Conservation (phyloP, 2,797 vertebrate genomes). For the Oreonectes daqikongensis region DNA sequence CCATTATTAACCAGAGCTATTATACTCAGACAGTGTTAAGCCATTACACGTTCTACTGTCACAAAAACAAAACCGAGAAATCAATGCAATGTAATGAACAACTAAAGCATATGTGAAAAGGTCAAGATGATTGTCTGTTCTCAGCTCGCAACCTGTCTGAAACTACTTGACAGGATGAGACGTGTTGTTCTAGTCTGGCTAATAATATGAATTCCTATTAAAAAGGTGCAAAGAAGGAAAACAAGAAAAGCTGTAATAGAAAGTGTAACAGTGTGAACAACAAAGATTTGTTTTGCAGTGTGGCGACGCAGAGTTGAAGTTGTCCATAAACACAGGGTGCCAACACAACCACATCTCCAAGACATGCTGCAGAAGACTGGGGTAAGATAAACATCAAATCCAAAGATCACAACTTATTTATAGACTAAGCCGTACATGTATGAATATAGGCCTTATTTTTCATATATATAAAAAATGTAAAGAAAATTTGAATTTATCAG, state of each 20-base stretch:
- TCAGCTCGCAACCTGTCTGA: slow-evolving; percentile 44
- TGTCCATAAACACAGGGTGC: slow-evolving; percentile 85
- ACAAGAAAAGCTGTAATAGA: not conserved
- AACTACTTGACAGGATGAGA: slow-evolving; percentile 3
- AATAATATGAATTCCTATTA: slow-evolving; percentile 5
- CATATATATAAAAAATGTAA: no score
- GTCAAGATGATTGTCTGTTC: slow-evolving; percentile 38
- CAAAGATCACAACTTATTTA: not conserved
- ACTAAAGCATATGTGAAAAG: slow-evolving; percentile 29
- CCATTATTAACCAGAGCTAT: slow-evolving; percentile 34
- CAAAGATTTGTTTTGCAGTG: slow-evolving; percentile 74
- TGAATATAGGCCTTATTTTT: no score
- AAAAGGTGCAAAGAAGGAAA: not conserved
- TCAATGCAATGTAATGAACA: not conserved
- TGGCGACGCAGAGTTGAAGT: slow-evolving; percentile 80
- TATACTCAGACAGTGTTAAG: not conserved
- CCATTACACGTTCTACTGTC: not conserved
- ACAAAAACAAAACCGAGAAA: not conserved
- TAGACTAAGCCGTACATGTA: not conserved
- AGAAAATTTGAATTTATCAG: no score
- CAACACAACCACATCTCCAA: slow-evolving; percentile 86
- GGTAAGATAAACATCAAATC: slow-evolving; percentile 72
- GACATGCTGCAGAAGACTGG: slow-evolving; percentile 84
- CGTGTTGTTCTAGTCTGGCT: slow-evolving; percentile 14
- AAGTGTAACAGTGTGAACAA: not conserved